Conservation (phyloP, 2,888 invertebrate species). For the Drosophila rellima region DNA sequence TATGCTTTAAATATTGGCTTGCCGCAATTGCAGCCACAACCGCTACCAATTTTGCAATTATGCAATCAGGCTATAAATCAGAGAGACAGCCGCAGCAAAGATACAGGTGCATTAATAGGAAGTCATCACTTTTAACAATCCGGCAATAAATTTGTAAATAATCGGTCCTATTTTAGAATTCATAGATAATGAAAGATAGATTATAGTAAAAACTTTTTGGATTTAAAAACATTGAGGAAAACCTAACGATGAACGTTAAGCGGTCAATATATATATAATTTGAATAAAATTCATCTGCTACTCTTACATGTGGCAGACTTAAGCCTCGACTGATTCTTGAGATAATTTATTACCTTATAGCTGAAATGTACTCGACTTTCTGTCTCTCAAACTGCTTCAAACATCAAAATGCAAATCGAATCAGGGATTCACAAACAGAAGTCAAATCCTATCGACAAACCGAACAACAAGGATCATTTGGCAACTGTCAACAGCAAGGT, state of each 20-base stretch:
- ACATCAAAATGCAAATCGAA: constrained; percentile 32
- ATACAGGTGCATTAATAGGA: neutral
- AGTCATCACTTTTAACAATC: neutral
- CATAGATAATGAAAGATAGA: neutral
- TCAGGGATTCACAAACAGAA: constrained; percentile 11
- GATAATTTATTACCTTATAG: neutral
- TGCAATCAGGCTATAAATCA: constrained; percentile 24
- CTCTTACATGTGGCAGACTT: neutral
- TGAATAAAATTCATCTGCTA: neutral
- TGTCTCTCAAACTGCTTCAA: neutral
- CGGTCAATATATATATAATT: neutral
- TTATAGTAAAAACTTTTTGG: neutral
- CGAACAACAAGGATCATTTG: constrained; percentile 22
- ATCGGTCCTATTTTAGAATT: neutral
- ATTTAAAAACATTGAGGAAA: neutral
- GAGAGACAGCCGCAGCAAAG: neutral
- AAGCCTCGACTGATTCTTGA: neutral
- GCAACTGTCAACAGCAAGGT: constrained; percentile 10
- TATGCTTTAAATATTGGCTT: constrained; percentile 14
- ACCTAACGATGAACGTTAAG: neutral
- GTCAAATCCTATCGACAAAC: neutral
- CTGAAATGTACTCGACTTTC: neutral
- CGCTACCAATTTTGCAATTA: constrained; percentile 39
- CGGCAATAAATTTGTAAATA: neutral
- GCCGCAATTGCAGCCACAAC: constrained; percentile 47